Conservation (phyloP, 2,888 invertebrate genomes). For the Chrysodeixis includens region DNA sequence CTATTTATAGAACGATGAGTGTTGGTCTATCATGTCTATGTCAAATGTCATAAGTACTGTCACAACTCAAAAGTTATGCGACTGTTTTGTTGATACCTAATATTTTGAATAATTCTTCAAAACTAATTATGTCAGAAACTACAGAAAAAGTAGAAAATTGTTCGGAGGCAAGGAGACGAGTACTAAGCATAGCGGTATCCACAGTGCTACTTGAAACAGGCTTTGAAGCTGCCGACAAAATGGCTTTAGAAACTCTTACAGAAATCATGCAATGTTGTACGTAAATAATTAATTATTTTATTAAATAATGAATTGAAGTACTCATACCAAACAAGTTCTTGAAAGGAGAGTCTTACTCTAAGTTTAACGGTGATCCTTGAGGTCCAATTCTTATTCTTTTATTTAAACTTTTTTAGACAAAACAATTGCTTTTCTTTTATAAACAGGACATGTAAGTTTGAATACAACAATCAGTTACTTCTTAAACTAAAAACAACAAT, state of each 20-base stretch:
- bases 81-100: constrained; percentile 3
- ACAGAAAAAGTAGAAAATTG: constrained; percentile 86
- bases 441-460: too few species aligned
- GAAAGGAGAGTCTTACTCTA: background rate
- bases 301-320: background rate
- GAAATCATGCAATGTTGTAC: constrained; percentile 97
- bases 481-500: too few species aligned
- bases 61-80: too few species aligned
- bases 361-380: background rate
- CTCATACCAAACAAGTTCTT: background rate
- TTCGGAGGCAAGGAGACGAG: constrained; percentile 91
- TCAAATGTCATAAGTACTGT: background rate
- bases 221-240: constrained; percentile 93
- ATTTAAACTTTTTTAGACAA: too few species aligned
- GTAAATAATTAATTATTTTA: constrained; percentile 68
- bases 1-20: too few species aligned
- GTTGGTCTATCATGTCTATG: background rate
- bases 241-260: constrained; percentile 95
- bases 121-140: constrained; percentile 74
- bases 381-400: too few species aligned
- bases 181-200: constrained; percentile 94
- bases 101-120: background rate
- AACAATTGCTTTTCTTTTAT: too few species aligned
- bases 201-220: constrained; percentile 94
- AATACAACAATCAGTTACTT: too few species aligned